Evolutionary conservation across 2,113 vertebrate genomes (phyloP).

Genomic region (Bos indicus): DNA sequence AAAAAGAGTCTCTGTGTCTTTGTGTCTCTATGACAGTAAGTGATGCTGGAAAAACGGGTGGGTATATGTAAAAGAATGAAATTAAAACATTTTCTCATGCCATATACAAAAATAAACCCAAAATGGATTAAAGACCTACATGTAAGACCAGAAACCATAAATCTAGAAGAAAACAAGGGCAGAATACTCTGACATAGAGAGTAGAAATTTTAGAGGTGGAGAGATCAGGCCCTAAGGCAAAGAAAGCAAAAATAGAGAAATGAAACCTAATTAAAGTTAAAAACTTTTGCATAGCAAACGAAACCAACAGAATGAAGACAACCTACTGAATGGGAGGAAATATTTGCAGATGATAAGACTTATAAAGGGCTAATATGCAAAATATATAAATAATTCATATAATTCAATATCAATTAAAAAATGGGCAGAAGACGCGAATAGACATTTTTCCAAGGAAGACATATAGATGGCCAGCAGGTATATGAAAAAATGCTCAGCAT

Average conservation of each 20-base stretch:
- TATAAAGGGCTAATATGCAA: neutral
- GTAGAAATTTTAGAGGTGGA: neutral
- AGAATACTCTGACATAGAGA: neutral
- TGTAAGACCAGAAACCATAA: neutral
- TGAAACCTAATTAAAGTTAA: neutral
- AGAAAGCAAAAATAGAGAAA: neutral
- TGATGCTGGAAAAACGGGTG: neutral
- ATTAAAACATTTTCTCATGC: neutral
- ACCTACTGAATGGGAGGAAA: neutral
- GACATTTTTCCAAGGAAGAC: neutral
- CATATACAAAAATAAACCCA: neutral
- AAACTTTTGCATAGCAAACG: neutral
- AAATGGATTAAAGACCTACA: neutral
- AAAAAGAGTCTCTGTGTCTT: neutral
- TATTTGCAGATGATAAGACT: neutral
- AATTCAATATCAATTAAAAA: neutral
- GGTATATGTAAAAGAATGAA: neutral
- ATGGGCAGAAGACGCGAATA: neutral
- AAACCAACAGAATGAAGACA: neutral
- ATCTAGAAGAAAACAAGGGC: neutral
- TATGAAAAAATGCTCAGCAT: neutral
- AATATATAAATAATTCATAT: neutral
- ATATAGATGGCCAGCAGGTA: neutral
- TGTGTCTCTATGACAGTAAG: neutral
- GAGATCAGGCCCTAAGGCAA: neutral